phyloP scores from a whole-genome alignment of 2,113 vertebrate genomes.

The Laticauda laticaudata region DNA sequence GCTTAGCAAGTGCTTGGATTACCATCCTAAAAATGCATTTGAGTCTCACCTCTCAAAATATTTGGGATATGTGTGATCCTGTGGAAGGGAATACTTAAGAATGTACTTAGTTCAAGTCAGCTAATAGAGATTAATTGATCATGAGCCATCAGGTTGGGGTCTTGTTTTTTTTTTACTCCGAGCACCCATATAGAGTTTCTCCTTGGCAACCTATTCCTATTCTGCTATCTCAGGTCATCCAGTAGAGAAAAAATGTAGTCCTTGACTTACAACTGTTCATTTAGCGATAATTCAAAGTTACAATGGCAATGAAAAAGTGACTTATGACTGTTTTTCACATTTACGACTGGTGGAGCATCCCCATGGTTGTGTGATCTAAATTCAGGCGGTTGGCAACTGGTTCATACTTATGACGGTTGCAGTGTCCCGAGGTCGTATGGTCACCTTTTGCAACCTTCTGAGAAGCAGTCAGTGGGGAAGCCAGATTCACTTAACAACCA shows the following conservation, averaged over 20 bases:
- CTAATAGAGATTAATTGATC: neutral
- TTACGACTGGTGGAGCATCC: neutral
- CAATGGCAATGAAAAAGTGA: neutral
- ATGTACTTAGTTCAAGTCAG: neutral
- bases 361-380: neutral
- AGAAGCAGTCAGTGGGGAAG: neutral
- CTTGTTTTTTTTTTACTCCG: neutral
- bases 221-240: neutral
- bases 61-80: neutral
- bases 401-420: neutral
- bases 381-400: neutral
- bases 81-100: neutral
- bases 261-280: neutral
- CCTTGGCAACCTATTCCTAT: neutral
- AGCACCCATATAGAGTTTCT: neutral
- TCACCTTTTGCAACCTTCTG: neutral
- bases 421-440: neutral
- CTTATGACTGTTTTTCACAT: neutral
- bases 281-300: neutral
- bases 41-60: neutral
- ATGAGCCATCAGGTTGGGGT: neutral
- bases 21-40: neutral
- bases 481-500: neutral
- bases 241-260: neutral
- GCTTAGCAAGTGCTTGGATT: neutral